A percentile compares a stretch with the other conserved stretches of the same genome.
These are phyloP conservation scores for Stenurella melanura DNA, from an alignment of 2,888 invertebrate species.

Conservation along the genomic window DNA sequence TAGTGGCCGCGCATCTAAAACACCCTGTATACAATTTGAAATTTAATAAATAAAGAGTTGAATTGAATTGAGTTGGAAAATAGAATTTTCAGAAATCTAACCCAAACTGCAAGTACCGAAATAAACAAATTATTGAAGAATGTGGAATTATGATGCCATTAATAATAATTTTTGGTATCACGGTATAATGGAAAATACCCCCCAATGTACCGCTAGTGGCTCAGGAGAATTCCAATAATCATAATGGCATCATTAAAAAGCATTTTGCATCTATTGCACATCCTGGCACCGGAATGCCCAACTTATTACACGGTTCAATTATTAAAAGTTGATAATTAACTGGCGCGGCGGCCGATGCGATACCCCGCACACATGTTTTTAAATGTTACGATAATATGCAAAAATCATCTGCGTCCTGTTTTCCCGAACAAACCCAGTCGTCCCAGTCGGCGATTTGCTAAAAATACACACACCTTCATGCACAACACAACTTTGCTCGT, in stretches of 20 bases:
- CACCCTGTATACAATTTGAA: too few species aligned
- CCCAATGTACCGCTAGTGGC: too few species aligned
- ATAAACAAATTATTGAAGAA: too few species aligned
- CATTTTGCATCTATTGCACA: not conserved
- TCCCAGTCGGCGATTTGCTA: conserved; percentile 39
- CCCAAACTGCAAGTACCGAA: too few species aligned
- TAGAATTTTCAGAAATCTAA: too few species aligned
- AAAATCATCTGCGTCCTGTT: conserved; percentile 34
- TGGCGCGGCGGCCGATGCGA: not conserved
- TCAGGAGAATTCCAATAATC: not conserved
- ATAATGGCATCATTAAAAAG: not conserved
- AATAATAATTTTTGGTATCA: too few species aligned
- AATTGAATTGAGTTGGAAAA: too few species aligned
- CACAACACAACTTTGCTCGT: conserved; percentile 20
- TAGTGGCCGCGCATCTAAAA: too few species aligned
- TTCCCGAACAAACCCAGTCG: conserved; percentile 33
- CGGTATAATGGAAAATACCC: too few species aligned
- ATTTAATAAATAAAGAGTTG: too few species aligned
- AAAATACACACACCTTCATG: conserved; percentile 38
- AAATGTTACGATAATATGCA: conserved; percentile 26
- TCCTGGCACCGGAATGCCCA: conserved; percentile 6
- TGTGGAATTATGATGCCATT: too few species aligned
- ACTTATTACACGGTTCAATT: conserved; percentile 9
- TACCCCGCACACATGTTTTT: not conserved
- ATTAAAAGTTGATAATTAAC: conserved; percentile 15